phyloP scores from a whole-genome alignment of 2,888 invertebrate species.

The Frankliniella fusca region DNA sequence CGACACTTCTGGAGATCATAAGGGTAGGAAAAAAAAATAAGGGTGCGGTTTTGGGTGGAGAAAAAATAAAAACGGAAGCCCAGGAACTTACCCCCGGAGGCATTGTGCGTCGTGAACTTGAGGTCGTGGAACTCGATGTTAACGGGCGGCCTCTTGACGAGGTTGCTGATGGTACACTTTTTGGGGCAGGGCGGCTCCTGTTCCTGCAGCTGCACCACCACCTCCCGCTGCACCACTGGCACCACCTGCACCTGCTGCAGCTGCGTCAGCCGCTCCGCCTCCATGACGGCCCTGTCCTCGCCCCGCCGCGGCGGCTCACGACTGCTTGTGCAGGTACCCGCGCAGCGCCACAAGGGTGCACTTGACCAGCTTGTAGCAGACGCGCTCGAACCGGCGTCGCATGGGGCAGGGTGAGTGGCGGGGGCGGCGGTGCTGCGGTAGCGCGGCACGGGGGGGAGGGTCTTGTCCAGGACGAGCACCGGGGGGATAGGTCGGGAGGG shows the following conservation, averaged over 20 bases:
- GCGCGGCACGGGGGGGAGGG: not conserved
- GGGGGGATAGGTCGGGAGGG: not conserved
- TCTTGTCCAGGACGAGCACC: not conserved
- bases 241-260: not conserved
- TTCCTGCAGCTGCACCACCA: not conserved
- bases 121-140: slow-evolving; percentile 59
- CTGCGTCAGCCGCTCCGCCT: not conserved
- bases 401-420: not conserved
- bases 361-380: slow-evolving; percentile 13
- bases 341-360: not conserved
- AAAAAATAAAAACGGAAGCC: too few relatives aligned
- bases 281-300: not conserved
- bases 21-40: too few relatives aligned
- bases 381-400: not conserved
- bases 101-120: slow-evolving; percentile 49
- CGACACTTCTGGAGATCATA: too few relatives aligned
- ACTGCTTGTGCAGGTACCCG: slow-evolving; percentile 15
- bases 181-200: slow-evolving; percentile 48
- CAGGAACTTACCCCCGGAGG: not conserved
- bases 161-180: slow-evolving; percentile 53
- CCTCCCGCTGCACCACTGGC: not conserved
- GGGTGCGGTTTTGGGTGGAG: too few relatives aligned
- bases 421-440: not conserved
- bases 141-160: slow-evolving; percentile 58
- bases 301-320: not conserved